Evolutionary conservation across 2,113 vertebrate genomes (phyloP).

Genomic region (Otolemur garnettii): DNA sequence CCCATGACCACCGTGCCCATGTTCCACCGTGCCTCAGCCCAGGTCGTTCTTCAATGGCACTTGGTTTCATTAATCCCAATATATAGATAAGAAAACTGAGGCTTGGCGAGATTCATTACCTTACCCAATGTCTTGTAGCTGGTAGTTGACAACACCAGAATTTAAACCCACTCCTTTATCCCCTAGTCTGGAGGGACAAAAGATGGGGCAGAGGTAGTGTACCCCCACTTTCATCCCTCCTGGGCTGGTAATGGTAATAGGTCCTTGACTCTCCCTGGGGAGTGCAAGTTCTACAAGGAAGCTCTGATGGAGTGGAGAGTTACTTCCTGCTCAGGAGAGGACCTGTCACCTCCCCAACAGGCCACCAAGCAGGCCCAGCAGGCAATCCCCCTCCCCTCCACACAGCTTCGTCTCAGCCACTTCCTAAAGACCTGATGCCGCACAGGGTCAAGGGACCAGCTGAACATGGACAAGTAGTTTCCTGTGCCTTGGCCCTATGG

Average conservation of each 20-base stretch:
- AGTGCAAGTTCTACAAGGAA: rapidly evolving
- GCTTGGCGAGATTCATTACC: background rate
- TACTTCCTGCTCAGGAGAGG: background rate
- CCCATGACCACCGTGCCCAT: rapidly evolving
- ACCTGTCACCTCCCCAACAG: rapidly evolving
- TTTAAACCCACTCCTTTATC: background rate
- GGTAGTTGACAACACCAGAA: background rate
- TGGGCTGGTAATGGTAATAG: background rate
- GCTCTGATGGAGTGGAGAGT: rapidly evolving
- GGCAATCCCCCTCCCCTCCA: rapidly evolving
- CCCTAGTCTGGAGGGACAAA: background rate
- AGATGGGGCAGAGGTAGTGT: background rate
- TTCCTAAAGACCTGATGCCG: background rate
- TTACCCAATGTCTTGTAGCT: background rate
- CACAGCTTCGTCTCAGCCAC: background rate
- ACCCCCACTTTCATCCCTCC: background rate
- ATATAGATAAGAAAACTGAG: background rate
- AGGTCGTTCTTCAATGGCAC: background rate
- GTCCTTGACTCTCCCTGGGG: background rate
- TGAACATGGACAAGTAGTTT: background rate
- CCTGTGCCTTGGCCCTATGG: background rate
- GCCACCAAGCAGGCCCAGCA: background rate
- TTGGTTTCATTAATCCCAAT: background rate
- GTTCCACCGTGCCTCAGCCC: background rate
- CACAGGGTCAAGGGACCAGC: background rate